Evolutionary conservation across 2,113 vertebrate genomes (phyloP).

Genomic region (Mixornis gularis): DNA sequence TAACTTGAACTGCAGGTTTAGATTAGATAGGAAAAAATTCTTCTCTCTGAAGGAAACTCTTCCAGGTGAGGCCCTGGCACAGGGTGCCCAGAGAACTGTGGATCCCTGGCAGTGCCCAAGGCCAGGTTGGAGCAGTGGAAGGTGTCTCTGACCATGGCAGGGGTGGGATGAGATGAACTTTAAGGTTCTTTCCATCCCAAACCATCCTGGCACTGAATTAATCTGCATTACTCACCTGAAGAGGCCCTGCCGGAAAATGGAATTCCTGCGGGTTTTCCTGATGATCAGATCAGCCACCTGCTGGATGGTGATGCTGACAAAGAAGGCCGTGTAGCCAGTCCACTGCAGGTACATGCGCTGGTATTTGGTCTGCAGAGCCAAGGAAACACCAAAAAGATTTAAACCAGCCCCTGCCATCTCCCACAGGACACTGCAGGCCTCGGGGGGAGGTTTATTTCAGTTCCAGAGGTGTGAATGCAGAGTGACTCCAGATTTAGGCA

Average conservation of each 20-base stretch:
- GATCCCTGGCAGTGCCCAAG: background rate
- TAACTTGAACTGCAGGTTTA: background rate
- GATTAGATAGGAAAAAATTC: background rate
- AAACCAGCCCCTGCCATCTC: fast-evolving
- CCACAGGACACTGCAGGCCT: background rate
- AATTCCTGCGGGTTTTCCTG: slow-evolving; percentile 79
- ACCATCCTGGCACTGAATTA: fast-evolving
- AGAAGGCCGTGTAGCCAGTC: slow-evolving; percentile 76
- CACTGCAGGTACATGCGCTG: slow-evolving; percentile 73
- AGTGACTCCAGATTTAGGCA: background rate
- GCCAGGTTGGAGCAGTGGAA: background rate
- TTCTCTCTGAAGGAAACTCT: background rate
- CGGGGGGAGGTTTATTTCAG: background rate
- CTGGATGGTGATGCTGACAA: slow-evolving; percentile 77
- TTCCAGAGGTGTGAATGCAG: background rate
- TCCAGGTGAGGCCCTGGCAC: background rate
- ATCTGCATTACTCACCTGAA: slow-evolving; percentile 54
- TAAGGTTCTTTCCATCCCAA: background rate
- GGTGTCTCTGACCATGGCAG: background rate
- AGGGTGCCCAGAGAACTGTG: background rate
- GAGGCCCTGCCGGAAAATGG: slow-evolving; percentile 77
- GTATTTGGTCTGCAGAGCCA: slow-evolving; percentile 64
- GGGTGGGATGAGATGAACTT: background rate
- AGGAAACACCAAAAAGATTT: background rate
- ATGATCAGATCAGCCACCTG: slow-evolving; percentile 81